Conservation (phyloP, 1,140 invertebrate genomes). For the Linepithema humile region DNA sequence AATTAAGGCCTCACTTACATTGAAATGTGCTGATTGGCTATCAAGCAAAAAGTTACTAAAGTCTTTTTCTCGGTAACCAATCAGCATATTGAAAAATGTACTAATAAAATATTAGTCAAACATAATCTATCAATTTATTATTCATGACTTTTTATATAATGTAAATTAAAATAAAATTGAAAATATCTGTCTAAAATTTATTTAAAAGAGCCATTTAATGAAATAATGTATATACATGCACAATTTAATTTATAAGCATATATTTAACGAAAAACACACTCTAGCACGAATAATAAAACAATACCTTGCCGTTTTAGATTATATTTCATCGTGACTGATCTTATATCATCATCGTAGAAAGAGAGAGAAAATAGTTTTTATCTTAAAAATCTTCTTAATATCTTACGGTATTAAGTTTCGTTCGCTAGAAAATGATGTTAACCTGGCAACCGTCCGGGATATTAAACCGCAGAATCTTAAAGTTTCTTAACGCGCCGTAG, state of each 20-base stretch:
- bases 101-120: not conserved
- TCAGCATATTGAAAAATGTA: no score
- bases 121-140: not conserved
- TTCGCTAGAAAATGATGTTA: slow-evolving; percentile 8
- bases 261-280: not conserved
- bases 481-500: slow-evolving; percentile 30
- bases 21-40: no score
- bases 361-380: not conserved
- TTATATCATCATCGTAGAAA: no score
- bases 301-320: not conserved
- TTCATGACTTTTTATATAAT: no score
- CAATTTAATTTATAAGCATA: not conserved
- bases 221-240: not conserved
- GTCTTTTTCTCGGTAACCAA: no score
- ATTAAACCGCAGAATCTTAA: slow-evolving; percentile 48
- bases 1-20: no score
- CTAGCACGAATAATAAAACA: not conserved
- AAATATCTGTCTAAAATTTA: slow-evolving; percentile 11
- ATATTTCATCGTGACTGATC: not conserved
- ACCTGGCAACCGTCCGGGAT: not conserved
- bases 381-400: slow-evolving; percentile 23
- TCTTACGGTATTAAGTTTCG: slow-evolving; percentile 1
- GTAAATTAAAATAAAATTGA: no score
- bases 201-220: not conserved
- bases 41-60: no score